Evolutionary conservation across 2,113 vertebrate genomes (phyloP).

Genomic region (Platycercus adscitus): DNA sequence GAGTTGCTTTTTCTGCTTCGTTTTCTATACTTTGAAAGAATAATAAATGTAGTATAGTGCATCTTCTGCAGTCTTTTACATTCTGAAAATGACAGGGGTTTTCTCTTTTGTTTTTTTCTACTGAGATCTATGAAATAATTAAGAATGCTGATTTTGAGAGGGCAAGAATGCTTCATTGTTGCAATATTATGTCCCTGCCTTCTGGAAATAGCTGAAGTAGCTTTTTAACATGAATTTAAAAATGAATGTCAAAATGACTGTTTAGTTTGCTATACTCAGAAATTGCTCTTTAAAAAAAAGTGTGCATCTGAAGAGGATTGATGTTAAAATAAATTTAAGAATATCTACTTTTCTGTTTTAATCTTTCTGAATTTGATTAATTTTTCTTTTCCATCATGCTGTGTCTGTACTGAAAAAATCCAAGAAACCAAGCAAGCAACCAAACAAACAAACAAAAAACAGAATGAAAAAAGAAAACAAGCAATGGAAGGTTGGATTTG

Average conservation of each 20-base stretch:
- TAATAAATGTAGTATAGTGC: background rate
- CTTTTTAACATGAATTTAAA: background rate
- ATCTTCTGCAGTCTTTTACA: background rate
- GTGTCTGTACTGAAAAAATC: background rate
- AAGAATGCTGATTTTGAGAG: background rate
- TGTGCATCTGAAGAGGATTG: background rate
- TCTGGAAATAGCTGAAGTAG: background rate
- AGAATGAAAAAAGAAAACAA: background rate
- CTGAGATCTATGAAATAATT: background rate
- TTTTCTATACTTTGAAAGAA: background rate
- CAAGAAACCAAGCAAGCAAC: background rate
- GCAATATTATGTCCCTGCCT: background rate
- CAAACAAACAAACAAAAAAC: background rate
- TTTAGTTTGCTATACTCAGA: background rate
- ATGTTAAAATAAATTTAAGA: background rate
- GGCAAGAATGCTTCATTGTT: background rate
- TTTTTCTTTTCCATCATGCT: background rate
- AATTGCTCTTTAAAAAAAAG: background rate
- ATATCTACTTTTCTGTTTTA: background rate
- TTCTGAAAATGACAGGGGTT: background rate
- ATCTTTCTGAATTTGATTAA: background rate
- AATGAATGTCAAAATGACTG: background rate
- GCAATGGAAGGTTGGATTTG: background rate
- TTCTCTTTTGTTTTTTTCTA: background rate
- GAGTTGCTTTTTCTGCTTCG: background rate